Base-by-base conservation (phyloP, 2,113 vertebrate species). In the Eonycteris spelaea region DNA sequence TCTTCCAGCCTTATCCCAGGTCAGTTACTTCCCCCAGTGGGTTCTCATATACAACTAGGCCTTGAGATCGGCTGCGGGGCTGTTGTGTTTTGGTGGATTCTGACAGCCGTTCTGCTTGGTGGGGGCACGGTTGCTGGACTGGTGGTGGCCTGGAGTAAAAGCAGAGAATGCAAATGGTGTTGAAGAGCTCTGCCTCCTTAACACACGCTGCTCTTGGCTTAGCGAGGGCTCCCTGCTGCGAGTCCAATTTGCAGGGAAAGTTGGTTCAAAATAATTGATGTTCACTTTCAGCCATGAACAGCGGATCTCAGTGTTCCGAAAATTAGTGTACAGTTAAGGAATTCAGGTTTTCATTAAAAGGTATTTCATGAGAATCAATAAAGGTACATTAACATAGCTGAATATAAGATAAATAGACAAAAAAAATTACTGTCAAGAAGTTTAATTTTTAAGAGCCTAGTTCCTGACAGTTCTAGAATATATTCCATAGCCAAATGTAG, bases 271-370 rank as follows among this genome's bases (percentile, higher is more conserved):
- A 40, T 79, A 82, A 61, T 87, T 35, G 40, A n/a, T 35, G 22
- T 55, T 77, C 21, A 40, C 94, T 74, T 90, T 87, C 38, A 94
- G 18, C 22, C 35, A 9, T 45, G 43, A 40, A 71, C 59, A 75
- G 30, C 84, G 24, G n/a, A 28, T 67, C 95, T 59, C 70, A 38
- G 38, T 53, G 13, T 74, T 90, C 95, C 84, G 22, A 95, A 85
- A 85, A 61, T 67, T 77, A 88, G 8, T n/a, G 78, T 90, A 74
- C 18, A 59, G 16, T 78, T 85, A 45, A 19, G 18, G 65, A 74
- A 45, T 94, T 63, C 61, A 86, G 30, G 9, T 38, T 87, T 88
- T 87, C 33, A 22, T 84, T 95, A 59, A 75, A 80, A 93, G 10
- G 2, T 86, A 5, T 79, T 53, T 73, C 24, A 18, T 87, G 73